These are phyloP conservation scores for Malthinus seriepunctatus DNA, from an alignment of 2,888 invertebrate genomes.

Conservation along the genomic window DNA sequence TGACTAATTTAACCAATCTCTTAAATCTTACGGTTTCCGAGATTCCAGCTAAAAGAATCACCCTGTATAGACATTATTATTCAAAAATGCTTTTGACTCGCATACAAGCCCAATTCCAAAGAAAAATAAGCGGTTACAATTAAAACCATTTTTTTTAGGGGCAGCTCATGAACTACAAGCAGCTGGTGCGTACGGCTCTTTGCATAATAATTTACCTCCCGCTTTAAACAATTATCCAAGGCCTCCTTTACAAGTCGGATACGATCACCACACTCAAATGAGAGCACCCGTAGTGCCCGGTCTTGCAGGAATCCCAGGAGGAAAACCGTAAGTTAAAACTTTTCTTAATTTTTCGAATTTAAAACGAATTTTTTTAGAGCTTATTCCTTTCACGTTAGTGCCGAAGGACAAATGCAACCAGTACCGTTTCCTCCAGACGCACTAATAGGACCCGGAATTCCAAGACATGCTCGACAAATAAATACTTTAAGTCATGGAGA, in stretches of 20 bases:
- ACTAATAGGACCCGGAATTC: constrained; percentile 89
- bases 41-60: too few relatives aligned
- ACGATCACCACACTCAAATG: constrained; percentile 70
- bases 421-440: constrained; percentile 96
- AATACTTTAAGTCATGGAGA: constrained; percentile 95
- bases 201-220: constrained; percentile 67
- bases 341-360: neutral
- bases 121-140: too few relatives aligned
- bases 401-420: constrained; percentile 87
- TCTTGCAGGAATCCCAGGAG: constrained; percentile 74
- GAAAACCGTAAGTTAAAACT: constrained; percentile 76
- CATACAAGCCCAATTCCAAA: too few relatives aligned
- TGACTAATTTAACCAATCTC: too few relatives aligned
- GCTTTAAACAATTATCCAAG: constrained; percentile 69
- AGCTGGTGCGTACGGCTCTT: constrained; percentile 60
- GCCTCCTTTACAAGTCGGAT: constrained; percentile 67
- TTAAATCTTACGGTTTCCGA: too few relatives aligned
- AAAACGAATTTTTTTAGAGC: constrained; percentile 66
- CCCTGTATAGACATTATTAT: too few relatives aligned
- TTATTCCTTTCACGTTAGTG: constrained; percentile 92
- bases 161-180: constrained; percentile 64
- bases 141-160: constrained; percentile 43
- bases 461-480: constrained; percentile 88
- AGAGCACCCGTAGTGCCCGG: constrained; percentile 66
- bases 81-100: too few relatives aligned